phyloP scores from a whole-genome alignment of 2,888 invertebrate species.

The Timema cristinae region DNA sequence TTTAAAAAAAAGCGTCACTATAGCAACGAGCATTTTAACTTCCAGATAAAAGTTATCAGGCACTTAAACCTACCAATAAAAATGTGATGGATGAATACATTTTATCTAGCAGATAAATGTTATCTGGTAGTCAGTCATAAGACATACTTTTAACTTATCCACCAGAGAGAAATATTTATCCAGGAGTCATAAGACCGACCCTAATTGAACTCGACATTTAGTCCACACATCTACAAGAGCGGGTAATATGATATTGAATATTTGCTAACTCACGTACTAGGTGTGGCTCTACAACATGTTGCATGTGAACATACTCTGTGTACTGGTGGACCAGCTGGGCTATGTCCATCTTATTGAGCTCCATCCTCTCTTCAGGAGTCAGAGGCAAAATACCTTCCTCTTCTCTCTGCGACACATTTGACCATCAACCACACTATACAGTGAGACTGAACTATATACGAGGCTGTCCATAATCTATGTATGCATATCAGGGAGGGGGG shows the following conservation, averaged over 20 bases:
- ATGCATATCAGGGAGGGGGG: not conserved
- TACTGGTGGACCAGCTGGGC: conserved; percentile 38
- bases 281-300: conserved; percentile 31
- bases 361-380: conserved; percentile 20
- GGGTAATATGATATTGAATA: not conserved
- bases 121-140: too few species aligned
- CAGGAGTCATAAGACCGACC: too few species aligned
- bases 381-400: conserved; percentile 30
- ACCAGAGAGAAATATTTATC: too few species aligned
- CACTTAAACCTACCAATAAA: too few species aligned
- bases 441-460: not conserved
- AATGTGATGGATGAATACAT: too few species aligned
- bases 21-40: too few species aligned
- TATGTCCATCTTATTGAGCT: conserved; percentile 30
- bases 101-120: too few species aligned
- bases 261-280: not conserved
- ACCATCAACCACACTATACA: not conserved
- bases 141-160: too few species aligned
- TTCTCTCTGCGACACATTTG: conserved; percentile 27
- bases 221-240: not conserved
- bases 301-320: conserved; percentile 36
- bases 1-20: too few species aligned
- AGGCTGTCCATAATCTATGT: too few species aligned
- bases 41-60: too few species aligned
- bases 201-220: too few species aligned